Conservation (phyloP, 2,888 invertebrate species). For the Gryllus longicercus region DNA sequence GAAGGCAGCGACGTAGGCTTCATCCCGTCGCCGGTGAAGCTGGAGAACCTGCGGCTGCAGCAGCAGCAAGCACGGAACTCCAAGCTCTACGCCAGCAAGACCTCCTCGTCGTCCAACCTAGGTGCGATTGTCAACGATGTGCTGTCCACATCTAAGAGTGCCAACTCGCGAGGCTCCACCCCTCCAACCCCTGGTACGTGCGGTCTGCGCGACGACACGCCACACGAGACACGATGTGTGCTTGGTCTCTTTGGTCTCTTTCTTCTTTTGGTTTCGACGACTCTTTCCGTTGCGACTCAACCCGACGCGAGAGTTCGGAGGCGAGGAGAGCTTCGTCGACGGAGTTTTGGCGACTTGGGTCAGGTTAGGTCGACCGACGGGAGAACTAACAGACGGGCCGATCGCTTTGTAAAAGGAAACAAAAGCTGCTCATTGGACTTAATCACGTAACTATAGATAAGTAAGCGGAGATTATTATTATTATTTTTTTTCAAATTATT, state of each 20-base stretch:
- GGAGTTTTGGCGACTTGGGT: too few species aligned
- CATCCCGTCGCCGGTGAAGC: slow-evolving; percentile 98
- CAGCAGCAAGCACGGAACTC: slow-evolving; percentile 52
- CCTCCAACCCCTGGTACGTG: slow-evolving; percentile 95
- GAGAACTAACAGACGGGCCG: too few species aligned
- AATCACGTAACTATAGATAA: too few species aligned
- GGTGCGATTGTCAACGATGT: slow-evolving; percentile 67
- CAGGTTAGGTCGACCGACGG: too few species aligned
- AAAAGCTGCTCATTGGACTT: too few species aligned
- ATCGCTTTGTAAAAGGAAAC: too few species aligned
- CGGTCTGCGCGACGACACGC: slow-evolving; percentile 11
- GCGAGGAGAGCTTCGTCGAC: too few species aligned
- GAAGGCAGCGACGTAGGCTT: slow-evolving; percentile 98
- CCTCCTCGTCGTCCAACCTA: slow-evolving; percentile 82
- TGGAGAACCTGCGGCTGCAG: slow-evolving; percentile 90
- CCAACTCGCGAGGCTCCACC: slow-evolving; percentile 93
- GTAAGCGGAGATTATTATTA: too few species aligned
- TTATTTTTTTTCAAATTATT: too few species aligned
- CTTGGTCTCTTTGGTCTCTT: slow-evolving; percentile 21
- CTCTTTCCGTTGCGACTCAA: background rate
- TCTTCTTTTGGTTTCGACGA: slow-evolving; percentile 12
- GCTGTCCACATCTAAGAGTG: slow-evolving; percentile 52
- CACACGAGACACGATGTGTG: background rate
- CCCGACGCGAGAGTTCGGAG: too few species aligned
- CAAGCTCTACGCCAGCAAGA: slow-evolving; percentile 71